Percentiles rank a stretch among this genome's conserved stretches.
These are phyloP conservation scores for Cyrtodaria siliqua DNA, from an alignment of 2,888 invertebrate genomes.

Conservation along the genomic window DNA sequence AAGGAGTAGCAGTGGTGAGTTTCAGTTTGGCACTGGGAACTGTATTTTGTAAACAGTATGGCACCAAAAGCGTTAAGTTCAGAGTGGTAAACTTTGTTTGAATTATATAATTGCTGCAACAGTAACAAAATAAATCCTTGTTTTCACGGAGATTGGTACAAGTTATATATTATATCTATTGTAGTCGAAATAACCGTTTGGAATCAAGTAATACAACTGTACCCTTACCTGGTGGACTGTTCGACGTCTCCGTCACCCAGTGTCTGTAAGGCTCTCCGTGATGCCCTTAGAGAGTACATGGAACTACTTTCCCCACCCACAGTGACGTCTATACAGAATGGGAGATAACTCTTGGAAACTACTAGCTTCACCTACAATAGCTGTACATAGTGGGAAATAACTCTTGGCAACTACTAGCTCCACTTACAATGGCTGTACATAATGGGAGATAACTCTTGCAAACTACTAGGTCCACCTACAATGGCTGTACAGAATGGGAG, in stretches of 20 bases:
- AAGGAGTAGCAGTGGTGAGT: too few relatives aligned
- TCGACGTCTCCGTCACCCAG: slow-evolving; percentile 92
- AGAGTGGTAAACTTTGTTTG: too few relatives aligned
- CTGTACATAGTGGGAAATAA: neutral
- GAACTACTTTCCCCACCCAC: slow-evolving; percentile 81
- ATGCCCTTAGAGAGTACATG: slow-evolving; percentile 94
- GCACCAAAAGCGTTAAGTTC: too few relatives aligned
- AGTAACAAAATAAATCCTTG: too few relatives aligned
- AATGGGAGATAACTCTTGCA: neutral
- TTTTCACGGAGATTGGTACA: too few relatives aligned
- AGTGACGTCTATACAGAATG: slow-evolving; percentile 42
- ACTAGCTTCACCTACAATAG: neutral
- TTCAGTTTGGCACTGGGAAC: too few relatives aligned
- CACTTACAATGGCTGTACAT: too few relatives aligned
- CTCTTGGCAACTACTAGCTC: neutral
- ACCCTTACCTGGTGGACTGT: slow-evolving; percentile 95
- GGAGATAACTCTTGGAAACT: slow-evolving; percentile 19
- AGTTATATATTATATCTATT: too few relatives aligned
- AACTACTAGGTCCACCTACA: too few relatives aligned
- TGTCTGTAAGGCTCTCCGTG: slow-evolving; percentile 92
- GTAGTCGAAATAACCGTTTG: slow-evolving; percentile 95
- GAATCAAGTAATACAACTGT: slow-evolving; percentile 96
- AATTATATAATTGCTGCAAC: too few relatives aligned
- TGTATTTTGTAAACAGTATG: too few relatives aligned
- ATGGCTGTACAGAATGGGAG: too few relatives aligned